Base-by-base conservation (phyloP, 2,113 vertebrate species). In the Hippocampus barbouri region DNA sequence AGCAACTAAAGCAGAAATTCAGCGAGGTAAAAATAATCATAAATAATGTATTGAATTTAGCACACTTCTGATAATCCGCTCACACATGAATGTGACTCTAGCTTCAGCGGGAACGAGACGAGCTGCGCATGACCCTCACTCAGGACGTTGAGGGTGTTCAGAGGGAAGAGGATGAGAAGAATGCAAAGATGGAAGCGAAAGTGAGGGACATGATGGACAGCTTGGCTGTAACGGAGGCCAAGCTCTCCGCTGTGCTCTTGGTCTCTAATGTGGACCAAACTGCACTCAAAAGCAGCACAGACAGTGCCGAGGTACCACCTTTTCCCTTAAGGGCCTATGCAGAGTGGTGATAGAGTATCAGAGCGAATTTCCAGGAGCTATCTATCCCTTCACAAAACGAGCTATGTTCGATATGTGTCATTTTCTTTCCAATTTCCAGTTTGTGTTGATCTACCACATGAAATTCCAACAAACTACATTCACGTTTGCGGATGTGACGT, bases 71-170 rank as follows among this genome's bases (percentile, higher is more conserved):
- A 54, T 34, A 9, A 68, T 16, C 25, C 8, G 18, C 41, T 34
- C 11, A n/a, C 45, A 23, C 45, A 16, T 38, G 21, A 38, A 57
- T 23, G 11, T 56, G 11, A 25, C 8, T 34, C 27, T 86, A 98
- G 97, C 92, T 98, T 57, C 94, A 97, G 82, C 83, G 69, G 0
- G 95, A 98, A 62, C 89, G 92, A 3, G 94, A 96, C 0, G 91
- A 96, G 14, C 91, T 97, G 23, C 92, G 93, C 12, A 61, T 78
- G 9, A 93, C 93, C 14, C 94, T 96, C 82, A 89, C 88, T 3
- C 89, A 89, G 12, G 93, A 89, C 34, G 91, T 95, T 75, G 81
- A 90, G 0, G 93, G 93, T 72, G 91, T 91, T 56, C 94, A 96
- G 85, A 91, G 96, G 70, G 94, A 94, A 75, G 91, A 83, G 0